Evolutionary conservation across 2,797 vertebrate species (phyloP).

Genomic region (Chaetophractus vellerosus): DNA sequence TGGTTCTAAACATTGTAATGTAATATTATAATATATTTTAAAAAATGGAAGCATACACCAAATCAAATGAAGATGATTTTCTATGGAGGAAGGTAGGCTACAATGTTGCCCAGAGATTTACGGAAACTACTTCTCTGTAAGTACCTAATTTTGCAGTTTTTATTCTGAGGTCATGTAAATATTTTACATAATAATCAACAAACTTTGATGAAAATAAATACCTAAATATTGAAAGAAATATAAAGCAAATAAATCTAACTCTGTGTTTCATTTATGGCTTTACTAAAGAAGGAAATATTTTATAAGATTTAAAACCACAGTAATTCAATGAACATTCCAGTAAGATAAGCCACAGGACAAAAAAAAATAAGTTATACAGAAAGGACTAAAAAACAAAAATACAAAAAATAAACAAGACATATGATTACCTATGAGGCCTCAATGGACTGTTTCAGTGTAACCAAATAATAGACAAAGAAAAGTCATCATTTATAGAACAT

Average conservation of each 20-base stretch:
- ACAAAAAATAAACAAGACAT: background rate
- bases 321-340: background rate
- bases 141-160: background rate
- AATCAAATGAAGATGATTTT: background rate
- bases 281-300: background rate
- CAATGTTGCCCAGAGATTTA: background rate
- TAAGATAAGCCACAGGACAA: background rate
- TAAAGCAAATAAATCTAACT: background rate
- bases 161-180: background rate
- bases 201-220: background rate
- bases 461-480: too few species aligned
- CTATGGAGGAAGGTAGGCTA: background rate
- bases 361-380: background rate
- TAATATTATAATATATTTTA: background rate
- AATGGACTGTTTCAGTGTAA: too few species aligned
- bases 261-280: background rate
- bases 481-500: too few species aligned
- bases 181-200: background rate
- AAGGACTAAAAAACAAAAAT: background rate
- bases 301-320: background rate
- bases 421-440: too few species aligned
- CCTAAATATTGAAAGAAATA: too few species aligned
- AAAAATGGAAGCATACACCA: background rate
- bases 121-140: background rate
- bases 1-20: background rate